Evolutionary conservation across 37 sponge, comb jelly and placozoan species (phyloP), one percentile per base, ranked within the genome.

Genomic region (Chondrilla cf. caribensis): DNA sequence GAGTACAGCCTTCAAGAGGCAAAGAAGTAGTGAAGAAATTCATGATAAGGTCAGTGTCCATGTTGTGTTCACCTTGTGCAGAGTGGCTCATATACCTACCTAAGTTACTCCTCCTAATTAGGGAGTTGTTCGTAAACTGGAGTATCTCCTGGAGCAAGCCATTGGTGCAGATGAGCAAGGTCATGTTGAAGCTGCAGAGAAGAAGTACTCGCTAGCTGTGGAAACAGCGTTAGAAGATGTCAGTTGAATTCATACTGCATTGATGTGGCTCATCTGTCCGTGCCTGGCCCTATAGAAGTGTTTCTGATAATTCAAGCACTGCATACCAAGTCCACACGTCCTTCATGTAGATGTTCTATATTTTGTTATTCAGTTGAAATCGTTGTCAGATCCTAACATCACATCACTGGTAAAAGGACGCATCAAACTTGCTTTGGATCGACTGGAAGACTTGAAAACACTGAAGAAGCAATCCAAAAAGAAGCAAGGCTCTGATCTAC

Each of bases 71-170:
- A 35, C 19, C 3, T 73, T 5, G 2, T 6, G 0, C 76, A 40
- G 44, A 0, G 24, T 33, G 7, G 7, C 21, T 7, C 3, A 2
- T 11, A 2, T 7, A 11, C 8, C 57, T 18, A n/a, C n/a, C n/a
- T n/a, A n/a, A n/a, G n/a, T n/a, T n/a, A n/a, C n/a, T n/a, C n/a
- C n/a, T n/a, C n/a, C n/a, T 47, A 11, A 21, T 70, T 35, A 89
- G 90, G 15, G 72, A 8, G 58, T 42, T 24, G 54, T 93, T 54
- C 78, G 84, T 4, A 86, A 93, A 54, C 36, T 93, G 64, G 93
- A 93, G 70, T 93, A 89, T 32, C 82, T 89, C 11, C 26, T 94
- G 43, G 89, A 88, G 47, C 58, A 90, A 40, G 95, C 89, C 15
- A 29, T 88, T 28, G 38, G 38, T 36, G 84, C 82, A 19, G 95